Base-by-base conservation (phyloP, 2,113 vertebrate genomes). In the Calypte anna region DNA sequence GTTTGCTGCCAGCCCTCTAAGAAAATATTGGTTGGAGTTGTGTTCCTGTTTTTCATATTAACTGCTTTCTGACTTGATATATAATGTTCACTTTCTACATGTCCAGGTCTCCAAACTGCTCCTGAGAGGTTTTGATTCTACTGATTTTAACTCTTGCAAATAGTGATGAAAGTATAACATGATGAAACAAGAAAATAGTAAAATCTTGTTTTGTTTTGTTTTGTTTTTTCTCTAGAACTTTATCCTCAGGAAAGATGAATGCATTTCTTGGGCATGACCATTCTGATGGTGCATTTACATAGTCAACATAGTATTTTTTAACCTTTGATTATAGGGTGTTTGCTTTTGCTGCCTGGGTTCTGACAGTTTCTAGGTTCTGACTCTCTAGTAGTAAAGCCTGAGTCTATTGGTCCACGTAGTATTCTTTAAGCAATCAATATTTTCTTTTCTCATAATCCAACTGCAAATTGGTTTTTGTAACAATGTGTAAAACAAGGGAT, bases 31-130 rank as follows among this genome's bases (percentile, higher is more conserved):
- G 59, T 95, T 83, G 73, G 79, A 91, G 44, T 85, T 94, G 66
- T 3, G 3, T 89, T 93, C 82, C 92, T 96, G 96, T 90, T 94
- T 96, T 95, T 96, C 83, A 40, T 96, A 93, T 95, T 96, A 96
- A 93, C 93, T 95, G 82, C 73, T 68, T 94, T 91, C 84, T 86
- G 76, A 88, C 76, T 86, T 96, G 93, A 93, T 93, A 62, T 91
- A 70, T 91, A 77, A 57, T 82, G 88, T 68, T 72, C 43, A 61
- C 76, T 88, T 88, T 92, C 83, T 88, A 48, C 43, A 44, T 33
- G 23, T 73, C 51, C 73, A 67, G 27, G 21, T 83, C 92, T 88
- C 31, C 72, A 59, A 70, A 61, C 46, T 81, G 54, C 58, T 89
- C 81, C 69, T 96, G 82, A 78, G 64, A 86, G 59, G 33, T 70